Evolutionary conservation across 1,140 invertebrate genomes (phyloP).

Genomic region (Nylanderia fulva): DNA sequence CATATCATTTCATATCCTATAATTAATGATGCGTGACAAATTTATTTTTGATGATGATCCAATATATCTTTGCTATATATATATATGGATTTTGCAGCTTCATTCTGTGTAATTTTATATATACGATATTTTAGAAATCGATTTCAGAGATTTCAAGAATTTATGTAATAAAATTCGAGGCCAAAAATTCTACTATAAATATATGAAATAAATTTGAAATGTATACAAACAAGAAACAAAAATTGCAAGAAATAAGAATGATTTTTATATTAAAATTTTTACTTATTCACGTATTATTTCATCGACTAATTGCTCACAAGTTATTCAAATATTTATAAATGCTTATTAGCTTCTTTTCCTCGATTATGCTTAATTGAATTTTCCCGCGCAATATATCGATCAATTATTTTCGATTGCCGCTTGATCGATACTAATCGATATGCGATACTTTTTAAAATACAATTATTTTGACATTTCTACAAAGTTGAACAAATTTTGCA

Average conservation of each 20-base stretch:
- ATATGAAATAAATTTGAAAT: background rate
- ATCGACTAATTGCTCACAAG: background rate
- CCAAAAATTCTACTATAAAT: background rate
- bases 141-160: too few relatives aligned
- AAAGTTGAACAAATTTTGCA: too few relatives aligned
- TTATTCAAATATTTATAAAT: background rate
- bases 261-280: background rate
- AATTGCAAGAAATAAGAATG: background rate
- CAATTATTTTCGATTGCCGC: background rate
- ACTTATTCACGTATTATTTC: background rate
- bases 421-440: too few relatives aligned
- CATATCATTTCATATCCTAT: slow-evolving; percentile 12
- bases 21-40: background rate
- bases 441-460: background rate
- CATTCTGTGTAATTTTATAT: background rate
- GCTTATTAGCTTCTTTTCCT: background rate
- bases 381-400: slow-evolving; percentile 3
- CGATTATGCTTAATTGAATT: background rate
- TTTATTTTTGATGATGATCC: background rate
- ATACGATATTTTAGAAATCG: background rate
- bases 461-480: too few relatives aligned
- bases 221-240: background rate
- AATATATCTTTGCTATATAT: too few relatives aligned
- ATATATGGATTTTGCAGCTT: too few relatives aligned
- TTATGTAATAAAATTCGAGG: background rate